Evolutionary conservation across 1,140 invertebrate species (phyloP).

Genomic region (Macrotrachela quadricornifera): DNA sequence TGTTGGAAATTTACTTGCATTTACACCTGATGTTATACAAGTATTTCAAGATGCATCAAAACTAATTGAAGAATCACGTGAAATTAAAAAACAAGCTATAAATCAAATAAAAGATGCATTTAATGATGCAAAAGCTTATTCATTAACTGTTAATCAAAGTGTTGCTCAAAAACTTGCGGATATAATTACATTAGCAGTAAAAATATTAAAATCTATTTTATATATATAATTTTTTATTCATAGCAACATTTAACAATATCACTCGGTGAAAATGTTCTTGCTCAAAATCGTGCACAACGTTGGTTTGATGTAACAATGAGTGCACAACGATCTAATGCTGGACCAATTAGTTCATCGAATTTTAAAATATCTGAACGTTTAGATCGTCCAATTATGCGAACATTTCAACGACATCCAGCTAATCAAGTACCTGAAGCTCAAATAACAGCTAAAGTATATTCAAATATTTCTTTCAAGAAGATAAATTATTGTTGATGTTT

Average conservation of each 20-base stretch:
- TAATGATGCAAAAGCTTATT: neutral
- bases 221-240: too few species aligned
- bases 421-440: conserved; percentile 26
- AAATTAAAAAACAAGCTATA: too few species aligned
- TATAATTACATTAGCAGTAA: neutral
- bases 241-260: conserved; percentile 25
- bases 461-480: too few species aligned
- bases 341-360: conserved; percentile 22
- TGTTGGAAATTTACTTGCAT: too few species aligned
- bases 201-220: too few species aligned
- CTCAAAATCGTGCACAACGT: conserved; percentile 21
- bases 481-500: neutral
- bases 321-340: conserved; percentile 20
- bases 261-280: conserved; percentile 24
- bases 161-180: neutral
- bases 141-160: neutral
- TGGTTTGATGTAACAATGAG: conserved; percentile 27
- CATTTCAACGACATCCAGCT: conserved; percentile 28
- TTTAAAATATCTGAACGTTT: conserved; percentile 21
- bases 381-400: conserved; percentile 22
- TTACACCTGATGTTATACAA: too few species aligned
- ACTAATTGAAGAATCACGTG: too few species aligned
- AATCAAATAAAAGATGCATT: too few species aligned
- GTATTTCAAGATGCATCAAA: too few species aligned
- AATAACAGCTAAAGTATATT: conserved; percentile 20